phyloP scores from a whole-genome alignment of 2,888 invertebrate genomes.

The Melanargia galathea region DNA sequence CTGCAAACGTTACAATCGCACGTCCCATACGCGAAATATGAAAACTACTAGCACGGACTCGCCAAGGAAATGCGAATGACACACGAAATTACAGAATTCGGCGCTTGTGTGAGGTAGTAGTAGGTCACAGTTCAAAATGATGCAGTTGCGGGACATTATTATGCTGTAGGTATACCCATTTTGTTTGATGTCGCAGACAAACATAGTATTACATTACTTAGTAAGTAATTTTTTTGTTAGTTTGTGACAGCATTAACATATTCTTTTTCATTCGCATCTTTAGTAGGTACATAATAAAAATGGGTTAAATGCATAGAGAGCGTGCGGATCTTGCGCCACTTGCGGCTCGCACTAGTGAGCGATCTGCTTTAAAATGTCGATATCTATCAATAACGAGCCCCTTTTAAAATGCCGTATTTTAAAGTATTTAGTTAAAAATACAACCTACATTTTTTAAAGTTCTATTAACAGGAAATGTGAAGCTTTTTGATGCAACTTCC shows the following conservation, averaged over 20 bases:
- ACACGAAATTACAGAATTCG: no score
- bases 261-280: no score
- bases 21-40: not conserved
- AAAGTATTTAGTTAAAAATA: conserved; percentile 15
- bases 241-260: no score
- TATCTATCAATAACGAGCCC: not conserved
- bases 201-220: no score
- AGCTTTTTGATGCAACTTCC: conserved; percentile 17
- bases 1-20: not conserved
- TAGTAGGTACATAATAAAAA: not conserved
- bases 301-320: not conserved
- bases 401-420: not conserved
- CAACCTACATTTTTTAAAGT: conserved; percentile 16
- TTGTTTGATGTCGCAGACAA: no score
- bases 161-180: no score
- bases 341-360: not conserved
- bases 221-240: no score
- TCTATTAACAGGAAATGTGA: conserved; percentile 11
- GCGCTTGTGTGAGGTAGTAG: no score
- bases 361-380: not conserved
- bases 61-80: no score
- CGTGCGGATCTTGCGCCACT: not conserved
- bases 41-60: no score
- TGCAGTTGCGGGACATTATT: no score
- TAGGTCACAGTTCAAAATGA: no score